A percentile compares a stretch with the other conserved stretches of the same genome.
These are phyloP conservation scores for Prolemur simus DNA, from an alignment of 2,113 vertebrate species.

Conservation along the genomic window DNA sequence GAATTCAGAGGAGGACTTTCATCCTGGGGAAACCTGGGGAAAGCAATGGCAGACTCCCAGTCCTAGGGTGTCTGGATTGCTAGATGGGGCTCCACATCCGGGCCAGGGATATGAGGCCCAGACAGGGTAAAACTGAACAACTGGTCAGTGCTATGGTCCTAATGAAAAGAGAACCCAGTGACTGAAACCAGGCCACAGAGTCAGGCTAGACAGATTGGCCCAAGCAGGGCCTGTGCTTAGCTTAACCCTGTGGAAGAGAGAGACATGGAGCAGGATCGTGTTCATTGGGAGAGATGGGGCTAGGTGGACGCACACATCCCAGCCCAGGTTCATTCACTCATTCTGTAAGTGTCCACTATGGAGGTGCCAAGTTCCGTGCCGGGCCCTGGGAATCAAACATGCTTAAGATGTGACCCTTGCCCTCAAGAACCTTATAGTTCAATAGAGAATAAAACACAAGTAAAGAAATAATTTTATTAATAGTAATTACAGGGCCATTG, in stretches of 20 bases:
- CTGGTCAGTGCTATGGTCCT: neutral
- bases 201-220: neutral
- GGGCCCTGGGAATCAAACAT: neutral
- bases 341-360: neutral
- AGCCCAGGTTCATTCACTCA: neutral
- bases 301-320: neutral
- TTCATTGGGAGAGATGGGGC: neutral
- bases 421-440: neutral
- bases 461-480: neutral
- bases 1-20: neutral
- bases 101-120: neutral
- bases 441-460: neutral
- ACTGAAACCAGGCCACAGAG: neutral
- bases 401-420: neutral
- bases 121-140: neutral
- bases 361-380: neutral
- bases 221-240: neutral
- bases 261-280: neutral
- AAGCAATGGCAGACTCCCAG: neutral
- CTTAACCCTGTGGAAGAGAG: neutral
- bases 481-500: neutral
- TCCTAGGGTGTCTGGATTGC: neutral
- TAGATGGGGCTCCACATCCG: neutral
- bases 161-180: neutral
- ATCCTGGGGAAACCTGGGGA: neutral